Percentiles rank a stretch among this genome's conserved stretches.
These are phyloP conservation scores for Gastrophryne carolinensis DNA, from an alignment of 2,797 vertebrate species.

Conservation along the genomic window DNA sequence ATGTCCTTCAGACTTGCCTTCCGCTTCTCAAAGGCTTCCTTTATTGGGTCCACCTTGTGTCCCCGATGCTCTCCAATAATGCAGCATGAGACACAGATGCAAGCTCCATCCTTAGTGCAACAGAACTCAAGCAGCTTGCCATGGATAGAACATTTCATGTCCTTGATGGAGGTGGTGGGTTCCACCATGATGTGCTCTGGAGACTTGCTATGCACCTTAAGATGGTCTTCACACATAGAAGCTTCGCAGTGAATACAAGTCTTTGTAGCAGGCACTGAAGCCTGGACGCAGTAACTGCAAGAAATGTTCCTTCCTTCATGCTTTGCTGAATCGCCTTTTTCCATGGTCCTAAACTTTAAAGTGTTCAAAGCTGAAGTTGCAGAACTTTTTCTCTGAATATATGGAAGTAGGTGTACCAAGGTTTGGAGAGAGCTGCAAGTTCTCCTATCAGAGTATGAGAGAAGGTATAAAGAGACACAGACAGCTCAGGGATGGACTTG, in stretches of 20 bases:
- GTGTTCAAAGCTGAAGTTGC: not conserved
- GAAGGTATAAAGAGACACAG: no score
- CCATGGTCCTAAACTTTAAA: slow-evolving; percentile 70
- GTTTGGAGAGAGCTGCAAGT: no score
- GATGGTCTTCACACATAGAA: slow-evolving; percentile 68
- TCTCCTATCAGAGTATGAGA: no score
- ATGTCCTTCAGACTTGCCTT: slow-evolving; percentile 19
- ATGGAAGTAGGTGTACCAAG: no score
- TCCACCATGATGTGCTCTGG: slow-evolving; percentile 61
- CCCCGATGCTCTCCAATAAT: slow-evolving; percentile 65
- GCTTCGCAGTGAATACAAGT: slow-evolving; percentile 71
- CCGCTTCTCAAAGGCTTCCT: slow-evolving; percentile 68
- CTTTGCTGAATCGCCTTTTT: slow-evolving; percentile 58
- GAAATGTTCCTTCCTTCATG: slow-evolving; percentile 18
- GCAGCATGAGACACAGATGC: slow-evolving; percentile 66
- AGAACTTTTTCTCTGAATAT: no score
- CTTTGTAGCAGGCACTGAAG: slow-evolving; percentile 57
- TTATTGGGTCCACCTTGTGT: slow-evolving; percentile 69
- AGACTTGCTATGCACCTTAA: slow-evolving; percentile 66
- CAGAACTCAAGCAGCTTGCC: slow-evolving; percentile 64
- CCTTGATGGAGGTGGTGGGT: slow-evolving; percentile 30
- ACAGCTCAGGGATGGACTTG: not conserved
- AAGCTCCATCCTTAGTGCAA: slow-evolving; percentile 64
- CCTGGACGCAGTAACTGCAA: slow-evolving; percentile 64
- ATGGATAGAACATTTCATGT: slow-evolving; percentile 61